phyloP scores from a whole-genome alignment of 2,797 vertebrate species.

The Rhynchonycteris naso region DNA sequence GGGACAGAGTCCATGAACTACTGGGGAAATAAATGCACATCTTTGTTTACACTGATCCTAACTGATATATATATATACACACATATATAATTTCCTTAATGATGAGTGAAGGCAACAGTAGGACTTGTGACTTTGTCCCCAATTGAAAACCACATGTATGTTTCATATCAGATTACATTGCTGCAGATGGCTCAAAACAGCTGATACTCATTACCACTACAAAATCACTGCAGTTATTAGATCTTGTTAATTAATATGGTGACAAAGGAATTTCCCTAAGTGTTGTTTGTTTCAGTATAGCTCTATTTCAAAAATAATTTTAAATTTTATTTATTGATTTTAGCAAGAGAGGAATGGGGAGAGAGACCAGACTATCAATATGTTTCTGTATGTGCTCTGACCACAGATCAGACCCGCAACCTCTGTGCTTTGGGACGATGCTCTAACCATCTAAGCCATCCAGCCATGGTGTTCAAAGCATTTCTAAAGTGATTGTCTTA shows the following conservation, averaged over 20 bases:
- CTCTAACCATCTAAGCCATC: too few relatives aligned
- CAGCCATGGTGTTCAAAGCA: too few relatives aligned
- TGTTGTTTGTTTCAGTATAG: neutral
- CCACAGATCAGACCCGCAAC: neutral
- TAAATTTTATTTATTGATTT: neutral
- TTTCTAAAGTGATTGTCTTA: too few relatives aligned
- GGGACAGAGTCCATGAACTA: neutral
- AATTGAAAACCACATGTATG: neutral
- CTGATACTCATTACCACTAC: neutral
- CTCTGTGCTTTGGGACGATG: neutral
- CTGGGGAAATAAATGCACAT: neutral
- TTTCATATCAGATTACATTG: neutral
- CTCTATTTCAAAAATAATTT: neutral
- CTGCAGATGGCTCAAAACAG: fast-evolving
- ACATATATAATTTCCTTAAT: neutral
- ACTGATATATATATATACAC: too few relatives aligned
- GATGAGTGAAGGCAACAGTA: neutral
- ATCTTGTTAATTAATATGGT: neutral
- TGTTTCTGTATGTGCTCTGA: too few relatives aligned
- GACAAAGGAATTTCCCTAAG: neutral
- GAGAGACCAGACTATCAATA: neutral
- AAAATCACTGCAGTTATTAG: neutral
- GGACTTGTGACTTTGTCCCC: neutral
- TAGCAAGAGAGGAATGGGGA: neutral
- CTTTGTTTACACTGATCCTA: neutral